phyloP scores from a whole-genome alignment of 2,888 invertebrate genomes.

The Microchrysa polita region DNA sequence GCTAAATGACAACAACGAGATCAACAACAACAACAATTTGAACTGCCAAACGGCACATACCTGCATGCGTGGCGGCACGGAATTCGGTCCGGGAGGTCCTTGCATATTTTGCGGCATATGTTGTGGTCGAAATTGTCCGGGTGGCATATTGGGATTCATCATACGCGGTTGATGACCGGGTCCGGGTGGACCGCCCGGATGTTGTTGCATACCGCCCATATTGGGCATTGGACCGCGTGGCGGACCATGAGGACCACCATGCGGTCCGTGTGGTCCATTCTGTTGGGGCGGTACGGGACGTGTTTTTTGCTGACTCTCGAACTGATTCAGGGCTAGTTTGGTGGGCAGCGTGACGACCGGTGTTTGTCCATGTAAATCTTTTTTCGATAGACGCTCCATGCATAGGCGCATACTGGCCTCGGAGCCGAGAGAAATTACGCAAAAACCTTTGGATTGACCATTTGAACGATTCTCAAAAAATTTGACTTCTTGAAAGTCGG shows the following conservation, averaged over 20 bases:
- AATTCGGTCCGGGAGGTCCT: slow-evolving; percentile 70
- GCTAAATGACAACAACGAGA: too few relatives aligned
- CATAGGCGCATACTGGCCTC: slow-evolving; percentile 89
- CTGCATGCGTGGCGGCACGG: slow-evolving; percentile 72
- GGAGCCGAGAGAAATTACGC: slow-evolving; percentile 92
- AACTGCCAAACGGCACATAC: slow-evolving; percentile 55
- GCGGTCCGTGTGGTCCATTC: slow-evolving; percentile 67
- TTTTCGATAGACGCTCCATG: slow-evolving; percentile 94
- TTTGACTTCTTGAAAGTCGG: slow-evolving; percentile 96
- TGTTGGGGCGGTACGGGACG: slow-evolving; percentile 80
- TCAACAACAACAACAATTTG: too few relatives aligned
- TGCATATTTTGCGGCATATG: slow-evolving; percentile 68
- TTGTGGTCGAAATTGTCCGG: slow-evolving; percentile 69
- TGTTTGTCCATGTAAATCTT: slow-evolving; percentile 94
- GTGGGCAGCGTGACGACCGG: slow-evolving; percentile 96
- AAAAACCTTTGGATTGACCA: slow-evolving; percentile 98
- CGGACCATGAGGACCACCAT: too few relatives aligned
- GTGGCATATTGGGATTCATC: slow-evolving; percentile 70
- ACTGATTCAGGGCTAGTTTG: slow-evolving; percentile 85
- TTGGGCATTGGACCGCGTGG: slow-evolving; percentile 64
- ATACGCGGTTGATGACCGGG: slow-evolving; percentile 68
- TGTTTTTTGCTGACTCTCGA: slow-evolving; percentile 92
- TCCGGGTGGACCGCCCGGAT: slow-evolving; percentile 65
- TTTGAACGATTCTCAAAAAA: slow-evolving; percentile 99
- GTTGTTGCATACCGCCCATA: slow-evolving; percentile 65